Conservation (phyloP, 2,797 vertebrate species). For the Trachurus trachurus region DNA sequence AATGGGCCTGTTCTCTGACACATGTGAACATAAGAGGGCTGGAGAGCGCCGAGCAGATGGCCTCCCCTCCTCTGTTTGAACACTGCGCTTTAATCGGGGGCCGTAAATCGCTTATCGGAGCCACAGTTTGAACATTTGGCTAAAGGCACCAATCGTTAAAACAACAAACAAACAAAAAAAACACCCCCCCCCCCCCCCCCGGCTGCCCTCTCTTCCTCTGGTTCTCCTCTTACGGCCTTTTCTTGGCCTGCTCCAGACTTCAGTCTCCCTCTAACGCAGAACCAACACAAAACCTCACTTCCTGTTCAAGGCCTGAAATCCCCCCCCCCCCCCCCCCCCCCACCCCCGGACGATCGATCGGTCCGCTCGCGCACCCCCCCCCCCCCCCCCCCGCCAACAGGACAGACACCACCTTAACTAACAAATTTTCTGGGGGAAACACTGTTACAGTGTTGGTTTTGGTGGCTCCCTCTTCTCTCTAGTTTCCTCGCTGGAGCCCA, state of each 20-base stretch:
- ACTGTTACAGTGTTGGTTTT: no score
- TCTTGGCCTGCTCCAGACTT: neutral
- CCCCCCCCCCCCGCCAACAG: no score
- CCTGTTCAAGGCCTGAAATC: neutral
- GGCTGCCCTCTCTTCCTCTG: neutral
- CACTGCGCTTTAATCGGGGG: slow-evolving; percentile 47
- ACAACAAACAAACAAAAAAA: no score
- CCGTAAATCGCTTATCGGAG: slow-evolving; percentile 47
- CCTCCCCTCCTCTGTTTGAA: slow-evolving; percentile 49
- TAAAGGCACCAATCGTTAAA: slow-evolving; percentile 34
- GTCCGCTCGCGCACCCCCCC: no score
- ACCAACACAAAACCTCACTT: neutral
- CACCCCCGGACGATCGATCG: no score
- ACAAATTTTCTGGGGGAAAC: no score
- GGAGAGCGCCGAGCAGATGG: slow-evolving; percentile 62
- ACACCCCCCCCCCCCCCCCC: neutral
- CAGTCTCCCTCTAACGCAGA: neutral
- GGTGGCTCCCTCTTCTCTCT: no score
- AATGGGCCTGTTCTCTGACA: slow-evolving; percentile 49
- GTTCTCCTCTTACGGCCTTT: slow-evolving; percentile 2
- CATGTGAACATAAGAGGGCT: slow-evolving; percentile 59
- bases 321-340: no score
- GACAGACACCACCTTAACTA: no score
- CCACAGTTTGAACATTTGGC: slow-evolving; percentile 52
- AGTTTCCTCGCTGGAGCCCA: no score